Conservation (phyloP, 2,113 vertebrate genomes). For the Apteryx mantelli region DNA sequence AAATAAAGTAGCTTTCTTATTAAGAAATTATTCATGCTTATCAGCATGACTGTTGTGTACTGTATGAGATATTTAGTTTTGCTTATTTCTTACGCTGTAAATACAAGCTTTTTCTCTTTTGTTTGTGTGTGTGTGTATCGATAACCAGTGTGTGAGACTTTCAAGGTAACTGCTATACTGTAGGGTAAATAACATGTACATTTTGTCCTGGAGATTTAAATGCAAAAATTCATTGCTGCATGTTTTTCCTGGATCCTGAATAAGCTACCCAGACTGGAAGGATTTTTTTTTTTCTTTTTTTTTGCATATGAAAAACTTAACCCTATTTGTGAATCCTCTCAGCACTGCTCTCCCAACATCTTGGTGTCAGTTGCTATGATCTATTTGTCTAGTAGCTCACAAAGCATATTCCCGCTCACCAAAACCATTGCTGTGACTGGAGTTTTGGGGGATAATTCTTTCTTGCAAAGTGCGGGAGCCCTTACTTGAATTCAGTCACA, state of each 20-base stretch:
- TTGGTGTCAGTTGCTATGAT: not conserved
- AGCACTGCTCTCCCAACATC: not conserved
- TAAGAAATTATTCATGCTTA: not conserved
- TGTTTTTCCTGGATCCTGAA: not conserved
- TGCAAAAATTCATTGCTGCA: not conserved
- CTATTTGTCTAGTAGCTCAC: not conserved
- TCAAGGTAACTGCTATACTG: not conserved
- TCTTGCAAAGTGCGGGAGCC: not conserved
- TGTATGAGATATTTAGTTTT: not conserved
- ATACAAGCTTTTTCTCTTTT: not conserved
- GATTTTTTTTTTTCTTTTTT: not conserved
- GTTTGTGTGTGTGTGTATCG: not conserved
- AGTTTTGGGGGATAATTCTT: not conserved
- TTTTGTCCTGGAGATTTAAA: not conserved
- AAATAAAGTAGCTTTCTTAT: not conserved
- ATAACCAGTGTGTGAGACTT: not conserved
- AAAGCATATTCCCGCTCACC: not conserved
- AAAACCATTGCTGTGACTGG: not conserved
- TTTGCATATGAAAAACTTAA: not conserved
- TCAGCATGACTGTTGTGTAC: not conserved
- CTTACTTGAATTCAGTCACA: conserved; percentile 28
- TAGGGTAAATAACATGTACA: not conserved
- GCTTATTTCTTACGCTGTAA: not conserved
- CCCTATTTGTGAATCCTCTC: not conserved
- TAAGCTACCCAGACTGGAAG: not conserved